These are phyloP conservation scores for Conops quadrifasciatus DNA, from an alignment of 2,888 invertebrate species.

Conservation along the genomic window DNA sequence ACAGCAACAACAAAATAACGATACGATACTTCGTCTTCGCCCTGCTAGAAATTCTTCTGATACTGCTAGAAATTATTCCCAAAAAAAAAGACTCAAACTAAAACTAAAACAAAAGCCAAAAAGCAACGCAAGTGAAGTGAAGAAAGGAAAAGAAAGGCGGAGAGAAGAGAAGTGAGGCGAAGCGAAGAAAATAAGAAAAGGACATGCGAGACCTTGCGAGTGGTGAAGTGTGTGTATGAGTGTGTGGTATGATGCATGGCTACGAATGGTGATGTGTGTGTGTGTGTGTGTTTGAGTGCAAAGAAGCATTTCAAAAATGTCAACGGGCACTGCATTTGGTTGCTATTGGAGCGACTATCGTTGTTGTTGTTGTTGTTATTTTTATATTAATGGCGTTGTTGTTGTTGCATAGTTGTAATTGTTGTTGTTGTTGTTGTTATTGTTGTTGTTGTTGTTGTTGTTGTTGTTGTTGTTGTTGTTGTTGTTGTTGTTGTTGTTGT, in stretches of 20 bases:
- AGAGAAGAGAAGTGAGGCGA: too few species aligned
- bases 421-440: neutral
- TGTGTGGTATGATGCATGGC: slow-evolving; percentile 12
- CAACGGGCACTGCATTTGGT: slow-evolving; percentile 18
- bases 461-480: neutral
- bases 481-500: neutral
- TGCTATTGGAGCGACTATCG: neutral
- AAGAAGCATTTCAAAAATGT: slow-evolving; percentile 15
- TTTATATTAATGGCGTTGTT: neutral
- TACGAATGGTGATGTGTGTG: neutral
- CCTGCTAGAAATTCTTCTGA: too few species aligned
- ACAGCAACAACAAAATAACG: too few species aligned
- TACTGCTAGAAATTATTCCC: too few species aligned
- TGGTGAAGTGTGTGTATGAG: neutral
- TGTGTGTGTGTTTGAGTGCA: slow-evolving; percentile 3
- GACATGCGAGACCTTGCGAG: slow-evolving; percentile 18
- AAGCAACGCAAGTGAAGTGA: too few species aligned
- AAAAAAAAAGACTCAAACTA: too few species aligned
- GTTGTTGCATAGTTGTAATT: neutral
- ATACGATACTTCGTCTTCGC: neutral
- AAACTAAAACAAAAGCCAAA: too few species aligned
- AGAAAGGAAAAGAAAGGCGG: too few species aligned
- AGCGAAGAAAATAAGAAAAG: slow-evolving; percentile 1
- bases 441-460: neutral
- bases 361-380: neutral